Evolutionary conservation across 2,797 vertebrate species (phyloP).

Genomic region (Harpagifer antarcticus): DNA sequence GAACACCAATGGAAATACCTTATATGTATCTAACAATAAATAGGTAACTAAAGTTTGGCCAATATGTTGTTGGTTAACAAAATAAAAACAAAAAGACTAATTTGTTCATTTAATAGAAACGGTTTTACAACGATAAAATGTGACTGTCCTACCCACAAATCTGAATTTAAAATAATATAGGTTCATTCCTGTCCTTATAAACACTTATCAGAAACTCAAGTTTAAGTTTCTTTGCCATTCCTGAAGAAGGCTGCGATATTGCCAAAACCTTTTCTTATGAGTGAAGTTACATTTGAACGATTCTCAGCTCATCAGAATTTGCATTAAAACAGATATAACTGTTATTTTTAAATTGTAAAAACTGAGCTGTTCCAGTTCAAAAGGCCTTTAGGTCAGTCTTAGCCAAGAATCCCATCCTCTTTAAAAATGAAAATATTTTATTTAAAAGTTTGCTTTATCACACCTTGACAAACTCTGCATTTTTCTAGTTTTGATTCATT

Average conservation of each 20-base stretch:
- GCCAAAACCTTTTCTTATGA: background rate
- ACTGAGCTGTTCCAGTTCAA: background rate
- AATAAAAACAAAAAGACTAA: background rate
- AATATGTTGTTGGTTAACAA: background rate
- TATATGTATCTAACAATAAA: background rate
- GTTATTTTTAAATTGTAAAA: background rate
- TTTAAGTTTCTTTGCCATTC: background rate
- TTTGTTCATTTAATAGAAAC: background rate
- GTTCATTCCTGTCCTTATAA: background rate
- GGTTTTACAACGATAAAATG: background rate
- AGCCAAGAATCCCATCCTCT: background rate
- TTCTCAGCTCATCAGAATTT: no score
- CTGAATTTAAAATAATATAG: background rate
- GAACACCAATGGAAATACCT: background rate
- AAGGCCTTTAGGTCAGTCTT: background rate
- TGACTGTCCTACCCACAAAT: background rate
- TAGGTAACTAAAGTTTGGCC: background rate
- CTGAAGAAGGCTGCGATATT: background rate
- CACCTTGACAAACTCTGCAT: background rate
- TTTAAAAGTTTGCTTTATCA: constrained; percentile 7
- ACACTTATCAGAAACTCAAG: background rate
- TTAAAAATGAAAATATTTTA: background rate
- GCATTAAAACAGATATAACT: no score
- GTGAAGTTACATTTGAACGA: no score
- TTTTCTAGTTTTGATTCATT: constrained; percentile 2